These are phyloP conservation scores for Myotis daubentonii DNA, from an alignment of 2,797 vertebrate species.

Conservation along the genomic window DNA sequence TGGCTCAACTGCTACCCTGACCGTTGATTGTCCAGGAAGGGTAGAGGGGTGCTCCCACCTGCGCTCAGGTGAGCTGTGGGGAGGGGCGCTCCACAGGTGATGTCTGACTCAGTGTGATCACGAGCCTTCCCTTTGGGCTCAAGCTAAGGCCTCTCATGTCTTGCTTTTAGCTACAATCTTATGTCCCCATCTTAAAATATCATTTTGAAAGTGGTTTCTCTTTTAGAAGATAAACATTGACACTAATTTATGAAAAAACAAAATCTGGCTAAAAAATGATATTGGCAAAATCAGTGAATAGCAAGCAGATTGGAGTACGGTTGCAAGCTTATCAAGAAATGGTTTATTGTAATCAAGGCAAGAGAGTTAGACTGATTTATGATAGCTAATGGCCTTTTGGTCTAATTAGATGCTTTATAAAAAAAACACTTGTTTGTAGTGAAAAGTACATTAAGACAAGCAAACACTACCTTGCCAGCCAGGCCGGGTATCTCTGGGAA, in stretches of 20 bases:
- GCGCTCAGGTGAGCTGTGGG: no score
- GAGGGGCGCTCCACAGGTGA: background rate
- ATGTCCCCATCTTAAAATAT: background rate
- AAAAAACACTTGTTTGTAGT: background rate
- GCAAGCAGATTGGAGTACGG: background rate
- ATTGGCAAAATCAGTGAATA: background rate
- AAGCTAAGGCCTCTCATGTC: background rate
- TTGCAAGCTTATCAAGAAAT: constrained; percentile 17
- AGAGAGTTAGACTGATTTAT: background rate
- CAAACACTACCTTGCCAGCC: background rate
- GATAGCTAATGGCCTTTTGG: background rate
- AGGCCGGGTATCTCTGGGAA: background rate
- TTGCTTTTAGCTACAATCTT: background rate
- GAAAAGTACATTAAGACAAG: background rate
- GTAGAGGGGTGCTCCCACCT: background rate
- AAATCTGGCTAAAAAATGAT: background rate
- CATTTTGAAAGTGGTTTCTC: constrained; percentile 14
- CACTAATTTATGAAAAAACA: background rate
- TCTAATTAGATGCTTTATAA: background rate
- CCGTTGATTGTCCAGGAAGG: background rate
- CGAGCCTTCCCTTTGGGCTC: background rate
- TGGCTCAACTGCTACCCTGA: background rate
- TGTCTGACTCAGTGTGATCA: background rate
- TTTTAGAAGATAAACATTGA: constrained; percentile 7
- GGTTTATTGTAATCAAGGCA: background rate